Evolutionary conservation across 2,888 invertebrate species (phyloP).

Genomic region (Subacronicta megacephala): DNA sequence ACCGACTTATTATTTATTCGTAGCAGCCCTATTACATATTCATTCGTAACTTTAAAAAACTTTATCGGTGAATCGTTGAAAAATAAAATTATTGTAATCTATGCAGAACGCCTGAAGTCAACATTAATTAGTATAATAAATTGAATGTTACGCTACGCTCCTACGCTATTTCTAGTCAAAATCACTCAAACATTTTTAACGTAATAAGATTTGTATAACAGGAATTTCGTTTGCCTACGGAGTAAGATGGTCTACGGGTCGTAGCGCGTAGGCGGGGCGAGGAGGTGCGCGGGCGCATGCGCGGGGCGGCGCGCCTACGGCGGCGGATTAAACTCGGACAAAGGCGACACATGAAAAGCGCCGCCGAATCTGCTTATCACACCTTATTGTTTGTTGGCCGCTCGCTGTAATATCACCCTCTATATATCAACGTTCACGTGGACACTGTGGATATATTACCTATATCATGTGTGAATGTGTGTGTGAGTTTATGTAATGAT

Average conservation of each 20-base stretch:
- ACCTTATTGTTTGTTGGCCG: slow-evolving; percentile 83
- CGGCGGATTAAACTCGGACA: slow-evolving; percentile 83
- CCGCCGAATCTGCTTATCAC: slow-evolving; percentile 87
- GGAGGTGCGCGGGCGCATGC: slow-evolving; percentile 31
- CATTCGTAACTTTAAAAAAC: no score
- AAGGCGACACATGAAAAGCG: slow-evolving; percentile 84
- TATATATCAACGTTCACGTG: slow-evolving; percentile 81
- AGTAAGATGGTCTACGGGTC: slow-evolving; percentile 54
- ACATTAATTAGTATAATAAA: not conserved
- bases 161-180: not conserved
- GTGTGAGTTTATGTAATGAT: slow-evolving; percentile 66
- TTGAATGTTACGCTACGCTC: not conserved
- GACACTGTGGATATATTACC: slow-evolving; percentile 59
- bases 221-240: slow-evolving; percentile 19
- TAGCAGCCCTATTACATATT: no score
- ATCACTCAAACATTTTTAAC: slow-evolving; percentile 8
- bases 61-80: no score
- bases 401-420: slow-evolving; percentile 77
- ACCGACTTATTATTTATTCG: no score
- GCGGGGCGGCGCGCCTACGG: slow-evolving; percentile 46
- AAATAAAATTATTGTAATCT: no score
- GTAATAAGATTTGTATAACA: no score
- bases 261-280: slow-evolving; percentile 63
- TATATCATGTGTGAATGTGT: slow-evolving; percentile 53
- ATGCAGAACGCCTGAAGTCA: not conserved